Evolutionary conservation across 2,797 vertebrate species (phyloP).

Genomic region (Phylloscopus collybita): DNA sequence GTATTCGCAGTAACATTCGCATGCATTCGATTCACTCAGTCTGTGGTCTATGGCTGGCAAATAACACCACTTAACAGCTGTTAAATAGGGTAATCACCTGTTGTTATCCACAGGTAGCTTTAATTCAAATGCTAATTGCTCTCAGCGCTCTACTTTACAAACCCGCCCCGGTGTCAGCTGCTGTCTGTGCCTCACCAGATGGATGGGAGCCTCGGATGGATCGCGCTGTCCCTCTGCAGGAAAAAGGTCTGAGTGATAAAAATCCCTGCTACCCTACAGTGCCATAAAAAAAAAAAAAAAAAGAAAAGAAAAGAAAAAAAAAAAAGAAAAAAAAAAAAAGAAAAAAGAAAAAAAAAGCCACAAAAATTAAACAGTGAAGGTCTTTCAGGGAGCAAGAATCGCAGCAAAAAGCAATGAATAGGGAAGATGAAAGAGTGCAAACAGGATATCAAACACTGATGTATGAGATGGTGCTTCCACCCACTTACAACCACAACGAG

Average conservation of each 20-base stretch:
- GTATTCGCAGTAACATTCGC: slow-evolving; percentile 27
- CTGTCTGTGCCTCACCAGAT: slow-evolving; percentile 27
- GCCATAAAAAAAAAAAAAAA: not conserved
- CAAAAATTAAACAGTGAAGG: not conserved
- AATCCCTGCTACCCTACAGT: not conserved
- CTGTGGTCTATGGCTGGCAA: slow-evolving; percentile 59
- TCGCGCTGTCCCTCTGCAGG: not conserved
- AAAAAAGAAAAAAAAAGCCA: not conserved
- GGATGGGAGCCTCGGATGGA: slow-evolving; percentile 21
- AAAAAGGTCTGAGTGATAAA: not conserved
- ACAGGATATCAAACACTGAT: not conserved
- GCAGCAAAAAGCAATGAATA: not conserved
- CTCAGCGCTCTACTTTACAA: slow-evolving; percentile 68
- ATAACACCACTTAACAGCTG: slow-evolving; percentile 75
- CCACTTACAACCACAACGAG: not conserved
- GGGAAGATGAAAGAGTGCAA: not conserved
- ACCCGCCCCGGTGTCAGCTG: slow-evolving; percentile 52
- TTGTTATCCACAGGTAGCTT: slow-evolving; percentile 75
- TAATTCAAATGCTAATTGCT: slow-evolving; percentile 77
- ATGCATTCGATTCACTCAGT: slow-evolving; percentile 34
- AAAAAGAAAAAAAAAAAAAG: no score
- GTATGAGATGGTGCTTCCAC: not conserved
- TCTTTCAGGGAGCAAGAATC: not conserved
- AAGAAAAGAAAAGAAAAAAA: no score
- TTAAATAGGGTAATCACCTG: slow-evolving; percentile 74